These are phyloP conservation scores for Xiphophorus hellerii DNA, from an alignment of 2,113 vertebrate genomes.

Conservation along the genomic window DNA sequence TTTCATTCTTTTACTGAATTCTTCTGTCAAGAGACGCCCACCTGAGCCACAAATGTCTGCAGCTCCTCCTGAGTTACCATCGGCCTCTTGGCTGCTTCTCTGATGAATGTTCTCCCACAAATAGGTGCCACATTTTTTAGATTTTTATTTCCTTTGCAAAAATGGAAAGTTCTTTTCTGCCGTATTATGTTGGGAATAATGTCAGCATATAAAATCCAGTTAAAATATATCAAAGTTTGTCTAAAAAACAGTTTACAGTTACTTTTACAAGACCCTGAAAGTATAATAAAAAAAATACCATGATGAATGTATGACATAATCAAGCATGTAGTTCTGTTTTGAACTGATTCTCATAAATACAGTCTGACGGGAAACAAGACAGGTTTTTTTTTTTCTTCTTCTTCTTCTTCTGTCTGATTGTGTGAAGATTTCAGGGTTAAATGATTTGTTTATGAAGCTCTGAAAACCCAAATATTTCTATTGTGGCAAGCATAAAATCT, in stretches of 20 bases:
- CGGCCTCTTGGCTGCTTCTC: not conserved
- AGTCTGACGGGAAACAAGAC: constrained; percentile 13
- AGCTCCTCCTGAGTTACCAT: not conserved
- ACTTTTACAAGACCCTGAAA: not conserved
- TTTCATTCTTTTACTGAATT: not conserved
- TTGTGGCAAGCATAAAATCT: not conserved
- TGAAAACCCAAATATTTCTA: not conserved
- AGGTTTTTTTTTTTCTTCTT: constrained; percentile 1
- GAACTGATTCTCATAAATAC: constrained; percentile 59
- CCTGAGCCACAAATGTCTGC: not conserved
- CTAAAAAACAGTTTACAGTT: not conserved
- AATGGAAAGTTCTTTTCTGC: not conserved
- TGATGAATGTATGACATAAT: constrained; percentile 43
- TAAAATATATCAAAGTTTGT: not conserved
- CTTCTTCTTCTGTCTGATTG: constrained; percentile 3
- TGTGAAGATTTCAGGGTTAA: constrained; percentile 32
- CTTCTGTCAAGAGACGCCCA: not conserved
- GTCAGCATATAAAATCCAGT: not conserved
- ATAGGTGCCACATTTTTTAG: not conserved
- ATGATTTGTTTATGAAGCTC: constrained; percentile 23
- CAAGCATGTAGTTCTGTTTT: constrained; percentile 38
- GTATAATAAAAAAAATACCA: constrained; percentile 21
- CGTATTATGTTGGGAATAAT: not conserved
- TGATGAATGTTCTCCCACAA: not conserved
- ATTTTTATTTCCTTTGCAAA: not conserved